A percentile compares a stretch with the other conserved stretches of the same genome.
phyloP scores from a whole-genome alignment of 2,888 invertebrate species.

The Dryadula phaetusa region DNA sequence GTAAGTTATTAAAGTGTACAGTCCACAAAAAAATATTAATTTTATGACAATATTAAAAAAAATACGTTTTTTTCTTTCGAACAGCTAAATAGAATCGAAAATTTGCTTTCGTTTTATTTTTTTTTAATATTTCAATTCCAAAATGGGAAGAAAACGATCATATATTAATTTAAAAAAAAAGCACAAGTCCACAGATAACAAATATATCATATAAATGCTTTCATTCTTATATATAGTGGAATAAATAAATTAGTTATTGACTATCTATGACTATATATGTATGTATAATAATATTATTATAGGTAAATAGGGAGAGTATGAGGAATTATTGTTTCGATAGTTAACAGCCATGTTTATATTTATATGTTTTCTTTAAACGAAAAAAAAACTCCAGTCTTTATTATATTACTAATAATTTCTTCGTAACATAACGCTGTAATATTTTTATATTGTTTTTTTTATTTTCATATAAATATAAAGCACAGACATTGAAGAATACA shows the following conservation, averaged over 20 bases:
- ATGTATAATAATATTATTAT: background rate
- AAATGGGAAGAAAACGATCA: background rate
- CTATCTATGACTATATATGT: slow-evolving; percentile 9
- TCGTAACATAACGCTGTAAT: background rate
- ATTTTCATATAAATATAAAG: slow-evolving; percentile 19
- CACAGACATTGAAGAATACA: slow-evolving; percentile 5
- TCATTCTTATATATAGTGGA: slow-evolving; percentile 22
- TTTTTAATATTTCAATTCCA: background rate
- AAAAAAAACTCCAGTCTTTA: too few species aligned
- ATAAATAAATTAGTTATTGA: slow-evolving; percentile 8
- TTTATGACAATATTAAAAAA: background rate
- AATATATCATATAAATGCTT: slow-evolving; percentile 19
- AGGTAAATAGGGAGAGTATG: slow-evolving; percentile 21
- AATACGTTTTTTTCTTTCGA: background rate
- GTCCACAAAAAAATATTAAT: background rate
- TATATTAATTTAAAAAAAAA: background rate
- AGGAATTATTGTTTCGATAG: slow-evolving; percentile 31
- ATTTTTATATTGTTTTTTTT: too few species aligned
- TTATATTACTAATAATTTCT: background rate
- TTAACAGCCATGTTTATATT: slow-evolving; percentile 27
- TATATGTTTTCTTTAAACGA: slow-evolving; percentile 3
- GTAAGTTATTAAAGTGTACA: slow-evolving; percentile 3
- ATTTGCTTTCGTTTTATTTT: background rate
- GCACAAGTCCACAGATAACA: slow-evolving; percentile 1
- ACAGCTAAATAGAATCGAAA: background rate